Evolutionary conservation across 2,113 vertebrate species (phyloP).

Genomic region (Dromaius novaehollandiae): DNA sequence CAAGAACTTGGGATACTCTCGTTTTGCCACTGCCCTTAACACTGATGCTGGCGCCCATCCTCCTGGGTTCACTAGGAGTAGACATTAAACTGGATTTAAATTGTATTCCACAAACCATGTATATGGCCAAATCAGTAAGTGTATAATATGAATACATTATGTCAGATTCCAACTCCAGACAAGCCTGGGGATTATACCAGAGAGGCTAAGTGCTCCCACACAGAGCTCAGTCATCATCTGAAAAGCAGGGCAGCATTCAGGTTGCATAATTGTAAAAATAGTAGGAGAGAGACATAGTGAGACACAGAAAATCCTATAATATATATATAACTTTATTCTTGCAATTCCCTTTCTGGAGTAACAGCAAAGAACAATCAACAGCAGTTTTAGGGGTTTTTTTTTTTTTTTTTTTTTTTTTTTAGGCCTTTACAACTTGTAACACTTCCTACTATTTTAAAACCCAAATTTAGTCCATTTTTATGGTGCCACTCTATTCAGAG

Average conservation of each 20-base stretch:
- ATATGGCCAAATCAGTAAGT: not conserved
- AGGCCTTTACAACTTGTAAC: not conserved
- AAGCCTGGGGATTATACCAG: not conserved
- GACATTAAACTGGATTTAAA: not conserved
- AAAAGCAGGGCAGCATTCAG: not conserved
- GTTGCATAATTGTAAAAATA: not conserved
- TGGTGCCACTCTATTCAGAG: not conserved
- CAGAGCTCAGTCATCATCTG: not conserved
- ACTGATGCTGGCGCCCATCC: constrained; percentile 98
- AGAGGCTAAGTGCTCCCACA: not conserved
- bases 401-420: not conserved
- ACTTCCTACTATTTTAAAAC: not conserved
- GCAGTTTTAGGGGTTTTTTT: too few relatives aligned
- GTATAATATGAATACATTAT: not conserved
- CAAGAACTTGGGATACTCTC: constrained; percentile 97
- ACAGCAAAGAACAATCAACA: not conserved
- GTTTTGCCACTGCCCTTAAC: constrained; percentile 92
- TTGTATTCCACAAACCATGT: not conserved
- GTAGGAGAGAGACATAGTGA: not conserved
- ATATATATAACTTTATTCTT: not conserved
- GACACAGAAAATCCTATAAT: not conserved
- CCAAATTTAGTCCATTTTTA: not conserved
- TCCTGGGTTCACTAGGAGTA: constrained; percentile 90
- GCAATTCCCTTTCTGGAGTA: not conserved
- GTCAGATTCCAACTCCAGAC: not conserved